Conservation (phyloP, 2,888 invertebrate genomes). For the Phymatocera aterrima region DNA sequence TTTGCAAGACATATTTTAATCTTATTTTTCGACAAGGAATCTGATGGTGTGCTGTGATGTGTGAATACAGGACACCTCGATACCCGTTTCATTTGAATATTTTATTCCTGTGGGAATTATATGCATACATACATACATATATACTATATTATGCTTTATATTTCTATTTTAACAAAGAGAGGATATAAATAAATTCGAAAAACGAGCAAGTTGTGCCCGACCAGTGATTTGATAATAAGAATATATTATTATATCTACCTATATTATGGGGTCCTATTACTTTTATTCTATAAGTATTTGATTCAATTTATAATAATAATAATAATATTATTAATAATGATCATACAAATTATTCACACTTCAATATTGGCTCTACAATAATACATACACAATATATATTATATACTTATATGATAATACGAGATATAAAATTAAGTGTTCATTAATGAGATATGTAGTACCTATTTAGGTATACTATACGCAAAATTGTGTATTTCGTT, state of each 20-base stretch:
- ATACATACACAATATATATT: too few species aligned
- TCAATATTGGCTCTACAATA: slow-evolving; percentile 22
- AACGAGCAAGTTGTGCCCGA: neutral
- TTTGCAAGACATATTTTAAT: too few species aligned
- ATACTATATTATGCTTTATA: too few species aligned
- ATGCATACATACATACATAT: neutral
- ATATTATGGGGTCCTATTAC: slow-evolving; percentile 20
- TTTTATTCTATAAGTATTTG: slow-evolving; percentile 3
- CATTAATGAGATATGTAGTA: slow-evolving; percentile 6
- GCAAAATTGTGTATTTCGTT: slow-evolving; percentile 6
- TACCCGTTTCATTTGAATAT: neutral
- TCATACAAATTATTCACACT: slow-evolving; percentile 6
- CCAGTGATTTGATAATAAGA: slow-evolving; percentile 30
- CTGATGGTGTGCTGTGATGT: too few species aligned
- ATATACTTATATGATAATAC: too few species aligned
- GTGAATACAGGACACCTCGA: neutral
- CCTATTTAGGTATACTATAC: too few species aligned
- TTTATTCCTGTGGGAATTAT: slow-evolving; percentile 11
- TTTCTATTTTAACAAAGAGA: too few species aligned
- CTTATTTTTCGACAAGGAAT: too few species aligned
- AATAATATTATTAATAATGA: too few species aligned
- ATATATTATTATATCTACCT: too few species aligned
- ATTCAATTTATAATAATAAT: too few species aligned
- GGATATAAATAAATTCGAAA: neutral
- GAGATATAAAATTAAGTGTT: slow-evolving; percentile 7